These are phyloP conservation scores for Apamea anceps DNA, from an alignment of 2,888 invertebrate species.

Conservation along the genomic window DNA sequence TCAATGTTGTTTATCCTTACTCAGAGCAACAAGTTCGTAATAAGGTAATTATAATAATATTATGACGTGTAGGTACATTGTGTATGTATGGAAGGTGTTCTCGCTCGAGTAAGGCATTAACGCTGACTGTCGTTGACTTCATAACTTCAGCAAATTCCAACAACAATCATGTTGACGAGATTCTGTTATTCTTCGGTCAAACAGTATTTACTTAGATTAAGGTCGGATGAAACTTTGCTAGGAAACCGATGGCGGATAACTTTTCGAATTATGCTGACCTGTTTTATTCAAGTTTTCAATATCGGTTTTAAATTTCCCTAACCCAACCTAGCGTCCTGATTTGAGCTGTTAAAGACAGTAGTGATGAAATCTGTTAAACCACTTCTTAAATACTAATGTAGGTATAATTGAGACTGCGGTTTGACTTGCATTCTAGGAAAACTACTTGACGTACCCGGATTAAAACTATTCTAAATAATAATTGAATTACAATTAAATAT, in stretches of 20 bases:
- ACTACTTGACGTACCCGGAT: too few relatives aligned
- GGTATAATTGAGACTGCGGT: background rate
- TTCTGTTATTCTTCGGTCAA: constrained; percentile 3
- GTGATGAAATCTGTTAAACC: background rate
- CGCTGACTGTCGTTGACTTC: constrained; percentile 37
- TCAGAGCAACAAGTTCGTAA: constrained; percentile 56
- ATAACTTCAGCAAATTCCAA: constrained; percentile 35
- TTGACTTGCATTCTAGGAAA: background rate
- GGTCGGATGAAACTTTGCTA: background rate
- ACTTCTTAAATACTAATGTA: background rate
- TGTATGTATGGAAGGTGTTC: background rate
- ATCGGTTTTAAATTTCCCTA: constrained; percentile 4
- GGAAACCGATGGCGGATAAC: background rate
- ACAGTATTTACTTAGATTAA: constrained; percentile 1
- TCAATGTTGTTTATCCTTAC: constrained; percentile 36
- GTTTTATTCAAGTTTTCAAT: constrained; percentile 14
- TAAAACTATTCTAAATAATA: too few relatives aligned
- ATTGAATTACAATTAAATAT: too few relatives aligned
- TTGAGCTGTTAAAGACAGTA: background rate
- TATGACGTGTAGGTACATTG: constrained; percentile 10
- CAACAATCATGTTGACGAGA: constrained; percentile 6
- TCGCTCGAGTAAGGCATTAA: constrained; percentile 32
- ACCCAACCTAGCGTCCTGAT: background rate
- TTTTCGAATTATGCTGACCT: constrained; percentile 24
- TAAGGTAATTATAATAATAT: constrained; percentile 35